Evolutionary conservation across 2,797 vertebrate genomes (phyloP), one percentile per base, ranked within the genome.

Genomic region (Xiphorhynchus erythropygius): DNA sequence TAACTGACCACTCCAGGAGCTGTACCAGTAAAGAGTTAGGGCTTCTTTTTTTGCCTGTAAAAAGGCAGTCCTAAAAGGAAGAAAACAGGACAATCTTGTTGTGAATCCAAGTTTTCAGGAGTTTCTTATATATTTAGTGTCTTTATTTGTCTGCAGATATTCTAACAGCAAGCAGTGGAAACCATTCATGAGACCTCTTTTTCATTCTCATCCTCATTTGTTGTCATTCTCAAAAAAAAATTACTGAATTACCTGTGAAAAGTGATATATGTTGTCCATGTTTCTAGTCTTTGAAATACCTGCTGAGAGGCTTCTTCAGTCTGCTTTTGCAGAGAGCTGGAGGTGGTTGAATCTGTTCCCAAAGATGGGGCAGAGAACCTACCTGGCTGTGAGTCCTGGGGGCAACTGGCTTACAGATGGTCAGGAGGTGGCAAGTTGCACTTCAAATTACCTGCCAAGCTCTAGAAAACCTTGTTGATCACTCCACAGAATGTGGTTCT

Each of bases 201-300:
- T 92, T 92, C 95, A 95, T 86, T 80, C 32, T 94, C 95, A 96
- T 91, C 73, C 32, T 86, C 95, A 84, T 49, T 68, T 78, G 89
- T 89, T 92, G 68, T 89, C 65, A 18, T 96, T 71, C 55, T 80
- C 14, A 33, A 55, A 82, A 80, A 56, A 56, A 62, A 27, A 12
- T 22, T 12, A 87, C 32, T 70, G 39, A 70, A 55, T 90, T 69
- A 55, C 18, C 60, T 92, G 81, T 94, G 94, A 49, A 67, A 94
- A 88, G 56, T 92, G 57, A 1, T 96, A 9, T 55, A 18, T 97
- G 92, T 94, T 93, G 84, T 96, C 81, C 75, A 4, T 90, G 89
- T 91, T 92, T 75, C 63, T 59, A 84, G 52, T 85, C 92, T 77
- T 87, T 84, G 59, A 84, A 77, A 77, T 91, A 76, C 75, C 87